A percentile compares a stretch with the other conserved stretches of the same genome.
phyloP scores from a whole-genome alignment of 2,888 invertebrate genomes.

The Theristus sp. region DNA sequence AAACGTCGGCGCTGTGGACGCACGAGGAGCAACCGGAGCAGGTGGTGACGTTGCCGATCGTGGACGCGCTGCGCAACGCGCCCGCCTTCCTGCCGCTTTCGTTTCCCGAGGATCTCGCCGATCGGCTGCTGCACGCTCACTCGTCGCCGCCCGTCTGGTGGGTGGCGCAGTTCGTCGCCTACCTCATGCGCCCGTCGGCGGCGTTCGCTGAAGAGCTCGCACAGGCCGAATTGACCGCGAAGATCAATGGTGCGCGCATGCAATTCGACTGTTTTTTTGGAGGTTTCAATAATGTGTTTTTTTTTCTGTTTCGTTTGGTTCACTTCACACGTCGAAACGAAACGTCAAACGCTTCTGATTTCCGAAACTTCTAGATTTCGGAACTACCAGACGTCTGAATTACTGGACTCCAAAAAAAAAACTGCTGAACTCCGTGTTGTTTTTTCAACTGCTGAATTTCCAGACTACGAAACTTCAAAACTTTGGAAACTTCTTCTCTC shows the following conservation, averaged over 20 bases:
- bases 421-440: too few relatives aligned
- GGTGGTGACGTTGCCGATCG: constrained; percentile 73
- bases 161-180: constrained; percentile 55
- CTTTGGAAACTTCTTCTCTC: too few relatives aligned
- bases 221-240: neutral
- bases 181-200: constrained; percentile 51
- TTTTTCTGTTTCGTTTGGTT: too few relatives aligned
- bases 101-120: constrained; percentile 71
- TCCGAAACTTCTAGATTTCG: too few relatives aligned
- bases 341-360: too few relatives aligned
- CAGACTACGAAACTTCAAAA: too few relatives aligned
- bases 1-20: constrained; percentile 1
- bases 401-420: too few relatives aligned
- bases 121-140: constrained; percentile 49
- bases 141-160: constrained; percentile 83
- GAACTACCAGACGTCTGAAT: too few relatives aligned
- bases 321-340: too few relatives aligned
- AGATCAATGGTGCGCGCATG: neutral
- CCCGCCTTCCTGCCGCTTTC: constrained; percentile 46
- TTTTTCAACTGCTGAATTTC: too few relatives aligned
- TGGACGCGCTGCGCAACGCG: constrained; percentile 52
- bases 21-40: constrained; percentile 34
- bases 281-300: too few relatives aligned
- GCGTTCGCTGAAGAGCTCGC: neutral
- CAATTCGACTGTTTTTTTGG: too few relatives aligned